Evolutionary conservation across 1,140 invertebrate genomes (phyloP).

Genomic region (Cydia strobilella): DNA sequence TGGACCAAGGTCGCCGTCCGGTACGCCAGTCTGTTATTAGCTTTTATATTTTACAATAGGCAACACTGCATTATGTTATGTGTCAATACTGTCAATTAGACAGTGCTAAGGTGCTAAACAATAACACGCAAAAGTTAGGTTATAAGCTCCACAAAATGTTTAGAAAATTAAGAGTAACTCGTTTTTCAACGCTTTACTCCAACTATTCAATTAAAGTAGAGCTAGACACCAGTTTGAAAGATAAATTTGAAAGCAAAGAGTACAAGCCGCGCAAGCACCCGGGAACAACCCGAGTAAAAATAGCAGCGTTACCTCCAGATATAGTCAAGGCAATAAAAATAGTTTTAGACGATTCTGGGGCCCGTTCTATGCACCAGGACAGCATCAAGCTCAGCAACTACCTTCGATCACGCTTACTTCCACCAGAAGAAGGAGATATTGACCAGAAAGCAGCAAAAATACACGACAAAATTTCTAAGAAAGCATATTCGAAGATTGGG

Average conservation of each 20-base stretch:
- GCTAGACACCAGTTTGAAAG: conserved; percentile 76
- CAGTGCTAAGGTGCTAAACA: conserved; percentile 11
- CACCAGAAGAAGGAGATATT: conserved; percentile 82
- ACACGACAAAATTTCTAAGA: conserved; percentile 57
- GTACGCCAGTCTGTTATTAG: too few species aligned
- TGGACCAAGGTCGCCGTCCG: too few species aligned
- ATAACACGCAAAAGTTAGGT: conserved; percentile 32
- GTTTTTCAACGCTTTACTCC: conserved; percentile 44
- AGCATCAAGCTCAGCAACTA: conserved; percentile 81
- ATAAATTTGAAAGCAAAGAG: conserved; percentile 80
- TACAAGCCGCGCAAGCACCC: conserved; percentile 86
- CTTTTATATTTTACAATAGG: too few species aligned
- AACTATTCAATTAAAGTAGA: conserved; percentile 75
- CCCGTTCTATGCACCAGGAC: conserved; percentile 79
- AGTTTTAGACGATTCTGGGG: conserved; percentile 80
- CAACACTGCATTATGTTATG: too few species aligned
- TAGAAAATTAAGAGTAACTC: conserved; percentile 54
- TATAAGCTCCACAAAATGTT: conserved; percentile 64
- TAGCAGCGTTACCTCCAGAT: conserved; percentile 81
- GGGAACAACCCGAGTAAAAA: conserved; percentile 80
- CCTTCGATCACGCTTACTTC: conserved; percentile 82
- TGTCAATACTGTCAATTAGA: conserved; percentile 3
- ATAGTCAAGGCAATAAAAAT: conserved; percentile 80
- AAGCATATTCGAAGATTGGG: conserved; percentile 57
- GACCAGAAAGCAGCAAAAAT: conserved; percentile 70